phyloP scores from a whole-genome alignment of 1,140 invertebrate species.

The Drosophila yakuba region DNA sequence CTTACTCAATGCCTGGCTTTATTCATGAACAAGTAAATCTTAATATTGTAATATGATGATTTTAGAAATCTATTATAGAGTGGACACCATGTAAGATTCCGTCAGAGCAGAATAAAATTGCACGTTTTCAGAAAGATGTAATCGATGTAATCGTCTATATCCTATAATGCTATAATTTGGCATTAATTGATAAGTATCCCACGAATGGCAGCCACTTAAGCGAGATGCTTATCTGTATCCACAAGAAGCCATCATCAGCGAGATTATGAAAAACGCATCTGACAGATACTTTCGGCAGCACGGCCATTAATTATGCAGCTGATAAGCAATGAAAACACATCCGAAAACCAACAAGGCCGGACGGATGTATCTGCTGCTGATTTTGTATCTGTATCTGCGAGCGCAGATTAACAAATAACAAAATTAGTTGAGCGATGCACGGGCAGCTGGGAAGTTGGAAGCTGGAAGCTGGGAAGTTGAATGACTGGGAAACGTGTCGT shows the following conservation, averaged over 20 bases:
- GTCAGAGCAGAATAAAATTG: too few species aligned
- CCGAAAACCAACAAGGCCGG: slow-evolving; percentile 23
- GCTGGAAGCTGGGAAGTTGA: slow-evolving; percentile 31
- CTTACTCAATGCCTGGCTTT: too few species aligned
- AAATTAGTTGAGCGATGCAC: slow-evolving; percentile 39
- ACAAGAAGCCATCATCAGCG: slow-evolving; percentile 32
- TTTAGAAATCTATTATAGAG: too few species aligned
- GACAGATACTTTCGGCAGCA: slow-evolving; percentile 37
- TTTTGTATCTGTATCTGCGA: slow-evolving; percentile 21
- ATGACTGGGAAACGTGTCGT: slow-evolving; percentile 48
- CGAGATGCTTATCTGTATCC: slow-evolving; percentile 3
- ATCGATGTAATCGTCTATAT: background rate
- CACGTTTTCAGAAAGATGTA: background rate
- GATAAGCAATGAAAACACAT: slow-evolving; percentile 61
- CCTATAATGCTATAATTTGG: background rate
- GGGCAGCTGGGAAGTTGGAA: slow-evolving; percentile 29
- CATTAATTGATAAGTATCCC: slow-evolving; percentile 1
- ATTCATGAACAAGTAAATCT: too few species aligned
- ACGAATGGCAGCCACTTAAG: slow-evolving; percentile 25
- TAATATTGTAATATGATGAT: too few species aligned
- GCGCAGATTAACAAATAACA: slow-evolving; percentile 52
- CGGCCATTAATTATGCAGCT: slow-evolving; percentile 64
- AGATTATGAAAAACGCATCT: slow-evolving; percentile 55
- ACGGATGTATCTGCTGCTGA: slow-evolving; percentile 18
- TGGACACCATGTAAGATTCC: too few species aligned